Evolutionary conservation across 2,113 vertebrate genomes (phyloP).

Genomic region (Scalopus aquaticus): DNA sequence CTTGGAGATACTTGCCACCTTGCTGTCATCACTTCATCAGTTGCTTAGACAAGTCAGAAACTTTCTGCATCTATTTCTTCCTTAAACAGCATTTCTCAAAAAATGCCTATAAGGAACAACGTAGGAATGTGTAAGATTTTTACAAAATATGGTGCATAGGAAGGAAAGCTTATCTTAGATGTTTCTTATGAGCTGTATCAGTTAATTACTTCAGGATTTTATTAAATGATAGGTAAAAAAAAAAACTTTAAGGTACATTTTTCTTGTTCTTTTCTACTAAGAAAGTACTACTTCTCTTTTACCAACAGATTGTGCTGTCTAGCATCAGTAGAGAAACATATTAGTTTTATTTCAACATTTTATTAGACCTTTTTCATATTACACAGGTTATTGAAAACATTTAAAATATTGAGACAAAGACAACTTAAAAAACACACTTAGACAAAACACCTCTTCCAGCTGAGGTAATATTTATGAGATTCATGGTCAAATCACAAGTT

Average conservation of each 20-base stretch:
- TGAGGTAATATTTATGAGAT: conserved; percentile 26
- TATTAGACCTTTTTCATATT: conserved; percentile 69
- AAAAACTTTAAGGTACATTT: not conserved
- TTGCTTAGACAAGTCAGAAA: not conserved
- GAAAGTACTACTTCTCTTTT: not conserved
- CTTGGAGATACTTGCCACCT: not conserved
- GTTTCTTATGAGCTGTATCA: not conserved
- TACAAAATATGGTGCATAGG: not conserved
- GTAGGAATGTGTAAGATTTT: not conserved
- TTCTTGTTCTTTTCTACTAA: not conserved
- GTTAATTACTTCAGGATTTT: not conserved
- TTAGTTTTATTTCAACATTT: conserved; percentile 60
- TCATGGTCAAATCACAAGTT: conserved; percentile 52
- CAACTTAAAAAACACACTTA: not conserved
- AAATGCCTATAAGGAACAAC: not conserved
- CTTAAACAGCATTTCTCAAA: not conserved
- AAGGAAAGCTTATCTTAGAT: not conserved
- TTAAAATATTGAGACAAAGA: conserved; percentile 59
- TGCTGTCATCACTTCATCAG: not conserved
- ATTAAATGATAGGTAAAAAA: not conserved
- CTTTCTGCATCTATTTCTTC: not conserved
- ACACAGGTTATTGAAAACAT: conserved; percentile 61
- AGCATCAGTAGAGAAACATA: conserved; percentile 23
- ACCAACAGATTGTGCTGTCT: not conserved
- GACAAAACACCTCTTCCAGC: conserved; percentile 21